phyloP scores from a whole-genome alignment of 2,888 invertebrate species.

The Tipula confusa region DNA sequence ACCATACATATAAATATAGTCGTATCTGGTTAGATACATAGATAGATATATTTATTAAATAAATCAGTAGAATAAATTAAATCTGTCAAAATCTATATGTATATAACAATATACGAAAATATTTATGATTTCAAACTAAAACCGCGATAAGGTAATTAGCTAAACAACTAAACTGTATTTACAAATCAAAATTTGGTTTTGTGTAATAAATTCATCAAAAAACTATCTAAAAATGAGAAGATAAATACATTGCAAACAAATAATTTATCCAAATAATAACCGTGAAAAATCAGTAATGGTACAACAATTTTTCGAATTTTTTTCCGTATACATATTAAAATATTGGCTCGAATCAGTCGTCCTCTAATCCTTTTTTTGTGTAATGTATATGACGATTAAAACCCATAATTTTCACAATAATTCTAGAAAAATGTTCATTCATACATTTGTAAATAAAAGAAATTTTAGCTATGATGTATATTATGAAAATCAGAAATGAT shows the following conservation, averaged over 20 bases:
- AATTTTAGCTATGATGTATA: background rate
- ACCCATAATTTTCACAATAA: background rate
- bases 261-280: background rate
- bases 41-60: background rate
- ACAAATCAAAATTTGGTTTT: background rate
- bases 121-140: background rate
- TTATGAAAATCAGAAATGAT: background rate
- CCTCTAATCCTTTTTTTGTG: background rate
- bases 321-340: background rate
- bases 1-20: background rate
- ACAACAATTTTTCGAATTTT: background rate
- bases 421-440: background rate
- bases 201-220: conserved; percentile 16
- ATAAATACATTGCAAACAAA: background rate
- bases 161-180: background rate
- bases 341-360: background rate
- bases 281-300: background rate
- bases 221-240: conserved; percentile 3
- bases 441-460: background rate
- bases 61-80: background rate
- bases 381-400: background rate
- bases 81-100: background rate
- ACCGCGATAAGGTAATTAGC: conserved; percentile 15
- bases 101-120: background rate
- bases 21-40: background rate